Evolutionary conservation across 1,140 invertebrate species (phyloP), one percentile per base, ranked within the genome.

Genomic region (Antheraea mylitta): DNA sequence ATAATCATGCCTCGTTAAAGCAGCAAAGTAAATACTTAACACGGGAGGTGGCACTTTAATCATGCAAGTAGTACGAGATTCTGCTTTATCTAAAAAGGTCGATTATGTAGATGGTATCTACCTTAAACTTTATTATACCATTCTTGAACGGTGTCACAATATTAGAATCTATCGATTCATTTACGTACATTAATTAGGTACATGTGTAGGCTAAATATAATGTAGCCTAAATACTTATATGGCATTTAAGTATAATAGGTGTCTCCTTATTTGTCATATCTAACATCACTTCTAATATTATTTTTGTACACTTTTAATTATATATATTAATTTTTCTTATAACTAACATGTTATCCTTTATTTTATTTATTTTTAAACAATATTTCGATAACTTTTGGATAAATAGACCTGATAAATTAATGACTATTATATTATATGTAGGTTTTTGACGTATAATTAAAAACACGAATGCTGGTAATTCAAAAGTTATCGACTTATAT

Each of bases 131-230:
- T 10, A 42, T 53, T 53, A 53, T 9, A n/a, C 45, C 16, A 53
- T 53, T 13, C 45, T 53, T 13, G 7, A 53, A 13, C 16, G 16
- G 16, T 16, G 1, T 53, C 16, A 53, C 2, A 16, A 13, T 13
- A 16, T 13, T 53, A 53, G 16, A 11, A 42, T 9, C 11, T 42
- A 42, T 42, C 5, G 37, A 38, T 38, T 38, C 4, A 30, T 30
- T 1, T 30, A 30, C 37, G 38, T 53, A 16, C 11, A 16, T 53
- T 53, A 53, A 53, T 53, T 53, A 53, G 45, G 45, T 53, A 53
- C 45, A 13, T 53, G 45, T 53, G 45, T 53, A 53, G 45, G 45
- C 45, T 53, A 53, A 53, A 53, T 53, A 53, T 53, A 53, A 53
- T 0, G 45, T 16, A 53, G 11, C 45, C 45, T 16, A 53, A 53